A percentile compares a stretch with the other conserved stretches of the same genome.
These are phyloP conservation scores for Leucoma salicis DNA, from an alignment of 2,888 invertebrate species.

Conservation along the genomic window DNA sequence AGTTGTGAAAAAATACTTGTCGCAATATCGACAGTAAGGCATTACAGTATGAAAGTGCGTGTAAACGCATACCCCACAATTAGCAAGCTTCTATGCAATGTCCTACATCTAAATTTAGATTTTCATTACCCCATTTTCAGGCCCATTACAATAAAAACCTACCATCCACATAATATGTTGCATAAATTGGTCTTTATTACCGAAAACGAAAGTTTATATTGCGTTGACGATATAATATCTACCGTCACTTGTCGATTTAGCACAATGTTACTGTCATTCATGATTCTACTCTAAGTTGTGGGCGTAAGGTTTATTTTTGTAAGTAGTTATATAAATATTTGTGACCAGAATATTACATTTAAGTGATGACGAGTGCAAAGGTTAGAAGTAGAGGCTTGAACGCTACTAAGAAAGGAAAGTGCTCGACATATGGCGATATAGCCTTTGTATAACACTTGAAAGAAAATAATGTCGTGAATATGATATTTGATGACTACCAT, in stretches of 20 bases:
- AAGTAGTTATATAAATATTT: slow-evolving; percentile 15
- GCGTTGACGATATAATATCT: slow-evolving; percentile 10
- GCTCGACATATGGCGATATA: slow-evolving; percentile 29
- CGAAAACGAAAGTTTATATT: slow-evolving; percentile 23
- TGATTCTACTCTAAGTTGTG: slow-evolving; percentile 12
- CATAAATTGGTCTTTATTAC: slow-evolving; percentile 30
- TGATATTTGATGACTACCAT: slow-evolving; percentile 22
- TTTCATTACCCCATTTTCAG: slow-evolving; percentile 19
- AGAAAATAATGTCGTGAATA: slow-evolving; percentile 30
- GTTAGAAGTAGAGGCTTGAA: slow-evolving; percentile 32
- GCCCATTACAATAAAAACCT: background rate
- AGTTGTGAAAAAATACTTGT: too few species aligned
- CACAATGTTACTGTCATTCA: slow-evolving; percentile 5
- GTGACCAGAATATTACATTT: slow-evolving; percentile 38
- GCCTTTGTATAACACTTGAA: slow-evolving; percentile 20
- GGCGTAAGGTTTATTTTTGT: slow-evolving; percentile 8
- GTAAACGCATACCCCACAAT: slow-evolving; percentile 52
- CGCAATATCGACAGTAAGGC: too few species aligned
- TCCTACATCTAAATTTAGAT: slow-evolving; percentile 55
- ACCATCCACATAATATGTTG: slow-evolving; percentile 5
- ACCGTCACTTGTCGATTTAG: slow-evolving; percentile 32
- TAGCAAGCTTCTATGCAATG: slow-evolving; percentile 47
- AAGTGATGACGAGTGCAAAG: slow-evolving; percentile 41
- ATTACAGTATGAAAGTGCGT: too few species aligned
- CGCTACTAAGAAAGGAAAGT: slow-evolving; percentile 19